Evolutionary conservation across 2,888 invertebrate species (phyloP), one percentile per base, ranked within the genome.

Genomic region (Parnassius mnemosyne): DNA sequence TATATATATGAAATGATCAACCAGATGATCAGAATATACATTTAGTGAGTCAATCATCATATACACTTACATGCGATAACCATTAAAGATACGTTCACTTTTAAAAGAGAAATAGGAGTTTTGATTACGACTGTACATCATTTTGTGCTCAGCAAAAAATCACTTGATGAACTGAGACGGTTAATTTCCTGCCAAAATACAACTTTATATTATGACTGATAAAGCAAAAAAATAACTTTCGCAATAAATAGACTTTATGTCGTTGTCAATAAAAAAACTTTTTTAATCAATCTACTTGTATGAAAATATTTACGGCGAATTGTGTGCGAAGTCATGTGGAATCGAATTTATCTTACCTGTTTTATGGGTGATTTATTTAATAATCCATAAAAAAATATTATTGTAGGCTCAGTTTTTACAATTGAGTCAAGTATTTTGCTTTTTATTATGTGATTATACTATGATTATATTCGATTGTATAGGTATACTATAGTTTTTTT

Each of bases 271-370:
- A 72, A 71, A 71, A 25, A 68, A 74, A 73, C 64, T 73, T 74
- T 67, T 69, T 71, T 73, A 72, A 73, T 74, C 72, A 74, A 71
- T 71, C 70, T 60, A 51, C 64, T 61, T 64, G 65, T 64, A 61
- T 67, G 66, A 66, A 66, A 65, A 68, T 67, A 63, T 61, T 64
- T 64, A 56, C 62, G 46, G 46, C 46, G 58, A 65, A 66, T 69
- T 61, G 65, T 64, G 66, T 66, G 66, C 66, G 57, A 65, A 67
- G 65, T 68, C 64, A 69, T 66, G 65, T 50, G 57, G 57, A 65
- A 62, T 62, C 63, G 53, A 54, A 64, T 54, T 60, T 53, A 50
- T 61, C 52, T 53, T 56, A 56, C 58, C 61, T 61, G 56, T 57
- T 64, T 64, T 61, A 63, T 55, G 53, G 55, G 46, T 52, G 60